Evolutionary conservation across 30 jellyfish, hydroid and myxozoan genomes (phyloP).

Genomic region (Catostylus mosaicus): DNA sequence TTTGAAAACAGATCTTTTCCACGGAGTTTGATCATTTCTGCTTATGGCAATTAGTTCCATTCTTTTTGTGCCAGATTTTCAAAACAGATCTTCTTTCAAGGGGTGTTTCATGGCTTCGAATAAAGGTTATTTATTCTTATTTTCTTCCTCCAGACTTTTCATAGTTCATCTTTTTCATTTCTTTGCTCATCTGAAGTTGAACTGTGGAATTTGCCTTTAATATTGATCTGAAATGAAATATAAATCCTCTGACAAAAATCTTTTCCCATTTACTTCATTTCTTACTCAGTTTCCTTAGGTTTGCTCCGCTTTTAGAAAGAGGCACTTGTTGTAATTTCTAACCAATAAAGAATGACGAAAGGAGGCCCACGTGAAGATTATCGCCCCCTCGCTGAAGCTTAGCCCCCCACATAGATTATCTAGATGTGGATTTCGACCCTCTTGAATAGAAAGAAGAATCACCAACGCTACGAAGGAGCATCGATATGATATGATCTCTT

Average conservation of each 20-base stretch:
- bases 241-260: background rate
- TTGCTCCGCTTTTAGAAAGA: background rate
- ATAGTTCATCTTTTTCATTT: background rate
- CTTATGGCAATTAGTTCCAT: background rate
- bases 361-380: background rate
- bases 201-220: conserved; percentile 10
- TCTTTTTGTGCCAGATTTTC: background rate
- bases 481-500: no score
- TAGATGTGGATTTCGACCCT: no score
- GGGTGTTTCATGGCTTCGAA: background rate
- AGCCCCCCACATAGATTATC: no score
- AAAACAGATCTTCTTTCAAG: background rate
- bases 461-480: no score
- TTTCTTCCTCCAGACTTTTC: background rate
- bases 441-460: no score
- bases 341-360: background rate
- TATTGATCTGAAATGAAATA: conserved; percentile 16
- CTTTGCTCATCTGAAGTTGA: background rate
- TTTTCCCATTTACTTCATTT: background rate
- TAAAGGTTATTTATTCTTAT: no score
- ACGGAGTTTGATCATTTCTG: no score
- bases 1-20: no score
- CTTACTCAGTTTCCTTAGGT: background rate
- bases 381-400: no score
- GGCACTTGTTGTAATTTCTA: background rate